Conservation (phyloP, 2,888 invertebrate genomes). For the Drepana falcataria region DNA sequence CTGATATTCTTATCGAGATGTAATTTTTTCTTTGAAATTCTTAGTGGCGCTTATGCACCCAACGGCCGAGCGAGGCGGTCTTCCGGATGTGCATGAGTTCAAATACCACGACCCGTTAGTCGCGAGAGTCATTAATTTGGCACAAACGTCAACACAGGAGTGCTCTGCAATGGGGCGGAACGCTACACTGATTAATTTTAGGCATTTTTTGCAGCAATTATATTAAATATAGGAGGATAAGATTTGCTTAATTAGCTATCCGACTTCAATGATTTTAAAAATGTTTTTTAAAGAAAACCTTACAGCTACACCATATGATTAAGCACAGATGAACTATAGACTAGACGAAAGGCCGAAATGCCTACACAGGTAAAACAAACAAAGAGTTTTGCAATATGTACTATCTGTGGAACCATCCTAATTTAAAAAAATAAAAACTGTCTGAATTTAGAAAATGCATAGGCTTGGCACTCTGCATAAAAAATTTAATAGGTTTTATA, state of each 20-base stretch:
- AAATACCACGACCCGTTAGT: constrained; percentile 53
- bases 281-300: neutral
- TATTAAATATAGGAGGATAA: neutral
- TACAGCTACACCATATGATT: too few relatives aligned
- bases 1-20: neutral
- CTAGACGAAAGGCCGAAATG: too few relatives aligned
- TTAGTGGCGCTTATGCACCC: constrained; percentile 24
- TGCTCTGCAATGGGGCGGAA: constrained; percentile 47
- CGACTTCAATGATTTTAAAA: neutral
- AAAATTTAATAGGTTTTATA: too few relatives aligned
- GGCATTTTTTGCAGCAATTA: constrained; percentile 13
- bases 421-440: too few relatives aligned
- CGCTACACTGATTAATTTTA: constrained; percentile 28
- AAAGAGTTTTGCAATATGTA: too few relatives aligned
- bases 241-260: neutral
- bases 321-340: too few relatives aligned
- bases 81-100: constrained; percentile 50
- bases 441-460: too few relatives aligned
- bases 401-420: too few relatives aligned
- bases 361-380: too few relatives aligned
- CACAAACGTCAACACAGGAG: constrained; percentile 57
- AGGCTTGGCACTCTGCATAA: too few relatives aligned
- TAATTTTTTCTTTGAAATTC: neutral
- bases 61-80: constrained; percentile 15
- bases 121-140: constrained; percentile 48